These are phyloP conservation scores for Mus spretus DNA, from an alignment of 2,797 vertebrate species.

Conservation along the genomic window DNA sequence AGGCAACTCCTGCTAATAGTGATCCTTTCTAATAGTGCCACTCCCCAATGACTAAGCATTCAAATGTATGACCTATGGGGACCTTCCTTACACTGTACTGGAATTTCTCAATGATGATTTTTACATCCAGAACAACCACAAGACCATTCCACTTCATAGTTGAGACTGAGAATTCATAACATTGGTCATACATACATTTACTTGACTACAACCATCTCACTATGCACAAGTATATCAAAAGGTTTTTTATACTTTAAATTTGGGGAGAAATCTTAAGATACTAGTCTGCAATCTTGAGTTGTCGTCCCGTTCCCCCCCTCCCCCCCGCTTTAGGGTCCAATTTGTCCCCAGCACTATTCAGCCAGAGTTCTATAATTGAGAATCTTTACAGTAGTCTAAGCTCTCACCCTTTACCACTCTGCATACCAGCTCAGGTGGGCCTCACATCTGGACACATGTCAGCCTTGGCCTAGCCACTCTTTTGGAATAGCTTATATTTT, in stretches of 20 bases:
- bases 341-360: no score
- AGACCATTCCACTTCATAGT: background rate
- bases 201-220: background rate
- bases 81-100: background rate
- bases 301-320: no score
- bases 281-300: background rate
- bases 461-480: background rate
- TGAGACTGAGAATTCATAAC: background rate
- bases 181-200: background rate
- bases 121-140: background rate
- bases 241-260: background rate
- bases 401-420: background rate
- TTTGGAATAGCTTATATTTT: background rate
- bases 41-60: background rate
- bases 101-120: background rate
- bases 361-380: accelerated
- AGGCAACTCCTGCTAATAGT: background rate
- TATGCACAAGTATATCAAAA: background rate
- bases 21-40: background rate
- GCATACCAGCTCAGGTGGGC: background rate
- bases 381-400: accelerated
- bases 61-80: background rate
- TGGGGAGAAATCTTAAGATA: background rate
- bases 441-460: accelerated
- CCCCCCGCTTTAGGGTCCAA: background rate